phyloP scores from a whole-genome alignment of 2,113 vertebrate genomes.

The Polypterus bichir region DNA sequence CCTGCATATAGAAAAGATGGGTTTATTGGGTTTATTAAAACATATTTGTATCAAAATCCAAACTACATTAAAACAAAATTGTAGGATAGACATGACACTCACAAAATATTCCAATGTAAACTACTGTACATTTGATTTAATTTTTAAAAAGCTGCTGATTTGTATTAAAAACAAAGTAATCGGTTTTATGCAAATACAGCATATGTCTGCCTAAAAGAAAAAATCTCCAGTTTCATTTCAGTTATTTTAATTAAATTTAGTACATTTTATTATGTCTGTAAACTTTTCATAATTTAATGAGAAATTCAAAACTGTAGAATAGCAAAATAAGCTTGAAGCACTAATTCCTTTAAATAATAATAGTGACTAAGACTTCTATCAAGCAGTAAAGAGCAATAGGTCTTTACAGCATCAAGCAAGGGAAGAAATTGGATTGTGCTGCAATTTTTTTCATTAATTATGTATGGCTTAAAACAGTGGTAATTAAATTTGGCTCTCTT shows the following conservation, averaged over 20 bases:
- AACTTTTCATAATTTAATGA: constrained; percentile 48
- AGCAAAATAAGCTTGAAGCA: constrained; percentile 24
- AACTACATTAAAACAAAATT: too few relatives aligned
- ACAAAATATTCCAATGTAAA: too few relatives aligned
- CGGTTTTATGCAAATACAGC: constrained; percentile 68
- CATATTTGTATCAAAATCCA: too few relatives aligned
- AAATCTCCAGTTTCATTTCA: constrained; percentile 67
- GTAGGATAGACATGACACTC: too few relatives aligned
- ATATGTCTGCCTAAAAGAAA: constrained; percentile 70
- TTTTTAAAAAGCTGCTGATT: constrained; percentile 63
- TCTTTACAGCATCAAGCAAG: constrained; percentile 13
- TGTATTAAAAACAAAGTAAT: constrained; percentile 71
- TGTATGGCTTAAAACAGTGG: background rate
- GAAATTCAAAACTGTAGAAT: constrained; percentile 45
- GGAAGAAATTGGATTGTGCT: constrained; percentile 8
- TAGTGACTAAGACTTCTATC: background rate
- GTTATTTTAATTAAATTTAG: constrained; percentile 72
- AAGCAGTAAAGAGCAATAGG: background rate
- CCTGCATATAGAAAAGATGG: too few relatives aligned
- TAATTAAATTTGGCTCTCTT: constrained; percentile 4
- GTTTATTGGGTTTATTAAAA: too few relatives aligned
- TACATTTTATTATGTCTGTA: constrained; percentile 41
- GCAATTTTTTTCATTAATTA: constrained; percentile 7
- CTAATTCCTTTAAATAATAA: background rate
- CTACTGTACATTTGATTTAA: constrained; percentile 55